Evolutionary conservation across 2,797 vertebrate genomes (phyloP).

Genomic region (Ataeniobius toweri): DNA sequence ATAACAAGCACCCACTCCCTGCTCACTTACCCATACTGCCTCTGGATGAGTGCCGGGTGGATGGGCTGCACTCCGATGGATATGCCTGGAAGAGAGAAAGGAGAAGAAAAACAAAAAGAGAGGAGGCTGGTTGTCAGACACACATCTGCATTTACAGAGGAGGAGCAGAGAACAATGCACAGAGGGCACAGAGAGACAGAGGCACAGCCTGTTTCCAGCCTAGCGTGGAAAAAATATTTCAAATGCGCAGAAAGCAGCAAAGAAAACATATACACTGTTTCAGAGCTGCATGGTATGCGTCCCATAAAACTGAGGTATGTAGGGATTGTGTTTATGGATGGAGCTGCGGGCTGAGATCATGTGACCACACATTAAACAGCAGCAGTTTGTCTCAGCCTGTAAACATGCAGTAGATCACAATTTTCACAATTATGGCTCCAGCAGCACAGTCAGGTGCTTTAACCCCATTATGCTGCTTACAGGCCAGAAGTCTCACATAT

Average conservation of each 20-base stretch:
- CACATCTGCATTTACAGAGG: constrained; percentile 79
- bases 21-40: constrained; percentile 93
- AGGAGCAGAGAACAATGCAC: constrained; percentile 75
- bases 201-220: constrained; percentile 55
- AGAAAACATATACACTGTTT: constrained; percentile 12
- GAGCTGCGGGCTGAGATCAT: background rate
- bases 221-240: constrained; percentile 47
- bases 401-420: background rate
- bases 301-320: constrained; percentile 3
- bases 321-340: background rate
- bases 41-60: constrained; percentile 94
- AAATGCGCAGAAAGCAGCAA: constrained; percentile 31
- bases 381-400: background rate
- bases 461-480: background rate
- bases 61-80: constrained; percentile 93
- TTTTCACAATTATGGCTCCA: background rate
- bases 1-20: constrained; percentile 63
- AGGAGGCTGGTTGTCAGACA: constrained; percentile 73
- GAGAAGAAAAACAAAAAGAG: background rate
- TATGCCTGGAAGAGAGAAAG: constrained; percentile 83
- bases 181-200: constrained; percentile 68
- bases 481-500: too few relatives aligned
- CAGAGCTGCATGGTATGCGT: background rate
- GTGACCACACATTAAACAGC: background rate
- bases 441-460: background rate